Conservation (phyloP, 1,140 invertebrate species). For the Apolygus lucorum region DNA sequence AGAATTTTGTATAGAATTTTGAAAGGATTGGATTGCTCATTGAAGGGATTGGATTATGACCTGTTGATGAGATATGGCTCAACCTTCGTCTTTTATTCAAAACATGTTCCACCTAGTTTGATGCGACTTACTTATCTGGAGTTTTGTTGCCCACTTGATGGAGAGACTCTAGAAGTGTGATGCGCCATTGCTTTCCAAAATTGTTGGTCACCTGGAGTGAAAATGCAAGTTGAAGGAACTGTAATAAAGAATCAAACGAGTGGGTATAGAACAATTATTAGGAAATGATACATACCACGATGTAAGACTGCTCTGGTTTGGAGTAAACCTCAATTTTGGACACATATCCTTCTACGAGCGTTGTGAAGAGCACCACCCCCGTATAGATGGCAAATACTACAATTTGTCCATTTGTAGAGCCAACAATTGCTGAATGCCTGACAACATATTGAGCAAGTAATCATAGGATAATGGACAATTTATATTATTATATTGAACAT, state of each 20-base stretch:
- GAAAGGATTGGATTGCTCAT: no score
- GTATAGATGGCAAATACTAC: background rate
- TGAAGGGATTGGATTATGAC: no score
- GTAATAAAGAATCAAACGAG: no score
- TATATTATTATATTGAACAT: no score
- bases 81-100: no score
- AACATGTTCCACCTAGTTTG: no score
- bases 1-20: no score
- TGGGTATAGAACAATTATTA: no score
- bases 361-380: background rate
- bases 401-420: background rate
- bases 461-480: no score
- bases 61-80: no score
- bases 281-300: slow-evolving; percentile 10
- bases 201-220: background rate
- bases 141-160: background rate
- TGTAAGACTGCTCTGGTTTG: background rate
- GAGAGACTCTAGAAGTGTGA: background rate
- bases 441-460: no score
- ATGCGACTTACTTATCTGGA: background rate
- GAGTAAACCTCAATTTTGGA: background rate
- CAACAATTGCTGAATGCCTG: slow-evolving; percentile 7
- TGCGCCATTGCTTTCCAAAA: background rate
- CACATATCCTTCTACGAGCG: background rate
- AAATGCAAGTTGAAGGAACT: no score